phyloP scores from a whole-genome alignment of 30 jellyfish, hydroid and myxozoan species.

The Haliclystus octoradiatus region DNA sequence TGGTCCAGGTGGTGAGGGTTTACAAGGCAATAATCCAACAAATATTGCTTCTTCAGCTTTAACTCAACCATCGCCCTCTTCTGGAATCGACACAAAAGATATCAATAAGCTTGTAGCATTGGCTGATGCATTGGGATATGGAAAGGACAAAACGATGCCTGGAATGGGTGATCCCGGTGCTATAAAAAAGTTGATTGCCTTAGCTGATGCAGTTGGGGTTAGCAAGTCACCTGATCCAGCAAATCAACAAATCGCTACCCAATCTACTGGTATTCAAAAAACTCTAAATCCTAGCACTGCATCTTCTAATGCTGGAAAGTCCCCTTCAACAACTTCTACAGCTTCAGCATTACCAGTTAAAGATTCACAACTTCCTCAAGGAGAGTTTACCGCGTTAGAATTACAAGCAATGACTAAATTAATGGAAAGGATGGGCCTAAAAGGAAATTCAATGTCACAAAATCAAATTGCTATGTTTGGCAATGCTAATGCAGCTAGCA shows the following conservation, averaged over 20 bases:
- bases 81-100: background rate
- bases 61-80: background rate
- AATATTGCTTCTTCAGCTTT: background rate
- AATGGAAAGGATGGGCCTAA: background rate
- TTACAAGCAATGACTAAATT: background rate
- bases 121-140: conserved; percentile 6
- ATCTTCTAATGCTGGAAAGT: no score
- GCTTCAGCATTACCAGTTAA: no score
- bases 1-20: background rate
- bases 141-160: background rate
- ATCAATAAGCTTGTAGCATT: conserved; percentile 3
- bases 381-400: background rate
- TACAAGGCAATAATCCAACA: background rate
- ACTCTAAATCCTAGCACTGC: no score
- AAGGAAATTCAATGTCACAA: background rate
- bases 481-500: background rate
- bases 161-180: conserved; percentile 47
- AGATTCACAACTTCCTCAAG: background rate
- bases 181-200: conserved; percentile 40
- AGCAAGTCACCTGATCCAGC: conserved; percentile 34
- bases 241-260: conserved; percentile 3
- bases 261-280: background rate
- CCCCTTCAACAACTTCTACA: background rate
- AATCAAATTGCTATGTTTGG: background rate
- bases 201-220: conserved; percentile 60